These are phyloP conservation scores for Ramphastos sulfuratus DNA, from an alignment of 2,113 vertebrate species.

Conservation along the genomic window DNA sequence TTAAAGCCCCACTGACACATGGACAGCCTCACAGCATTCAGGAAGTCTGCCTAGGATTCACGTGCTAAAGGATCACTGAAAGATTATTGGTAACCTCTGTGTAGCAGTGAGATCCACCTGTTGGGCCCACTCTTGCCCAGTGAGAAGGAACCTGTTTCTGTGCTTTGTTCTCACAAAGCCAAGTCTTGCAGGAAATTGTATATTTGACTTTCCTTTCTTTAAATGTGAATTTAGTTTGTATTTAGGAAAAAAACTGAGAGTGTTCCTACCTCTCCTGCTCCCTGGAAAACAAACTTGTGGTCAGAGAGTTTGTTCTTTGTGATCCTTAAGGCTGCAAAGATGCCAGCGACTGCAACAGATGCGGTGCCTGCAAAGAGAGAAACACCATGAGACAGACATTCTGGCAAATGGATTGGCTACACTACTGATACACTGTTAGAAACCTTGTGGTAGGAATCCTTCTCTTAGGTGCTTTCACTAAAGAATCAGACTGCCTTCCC, in stretches of 20 bases:
- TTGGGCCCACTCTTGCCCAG: not conserved
- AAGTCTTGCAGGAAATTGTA: not conserved
- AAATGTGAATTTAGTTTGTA: not conserved
- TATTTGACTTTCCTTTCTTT: not conserved
- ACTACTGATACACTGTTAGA: not conserved
- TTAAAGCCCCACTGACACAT: not conserved
- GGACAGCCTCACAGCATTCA: not conserved
- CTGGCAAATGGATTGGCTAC: not conserved
- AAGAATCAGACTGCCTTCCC: not conserved
- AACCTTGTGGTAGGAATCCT: not conserved
- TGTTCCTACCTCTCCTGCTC: conserved; percentile 90
- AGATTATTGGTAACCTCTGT: not conserved
- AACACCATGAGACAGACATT: not conserved
- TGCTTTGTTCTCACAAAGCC: not conserved
- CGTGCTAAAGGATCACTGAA: not conserved
- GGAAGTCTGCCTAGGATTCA: not conserved
- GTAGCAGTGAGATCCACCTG: not conserved
- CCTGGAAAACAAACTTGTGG: conserved; percentile 96
- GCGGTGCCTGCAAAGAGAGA: conserved; percentile 86
- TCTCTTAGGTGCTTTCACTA: not conserved
- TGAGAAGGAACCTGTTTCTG: not conserved
- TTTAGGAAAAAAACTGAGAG: not conserved
- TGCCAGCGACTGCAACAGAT: conserved; percentile 91
- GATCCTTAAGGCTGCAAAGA: conserved; percentile 90
- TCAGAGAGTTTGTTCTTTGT: conserved; percentile 91